phyloP scores from a whole-genome alignment of 2,113 vertebrate species.

The Cyrtonyx montezumae region DNA sequence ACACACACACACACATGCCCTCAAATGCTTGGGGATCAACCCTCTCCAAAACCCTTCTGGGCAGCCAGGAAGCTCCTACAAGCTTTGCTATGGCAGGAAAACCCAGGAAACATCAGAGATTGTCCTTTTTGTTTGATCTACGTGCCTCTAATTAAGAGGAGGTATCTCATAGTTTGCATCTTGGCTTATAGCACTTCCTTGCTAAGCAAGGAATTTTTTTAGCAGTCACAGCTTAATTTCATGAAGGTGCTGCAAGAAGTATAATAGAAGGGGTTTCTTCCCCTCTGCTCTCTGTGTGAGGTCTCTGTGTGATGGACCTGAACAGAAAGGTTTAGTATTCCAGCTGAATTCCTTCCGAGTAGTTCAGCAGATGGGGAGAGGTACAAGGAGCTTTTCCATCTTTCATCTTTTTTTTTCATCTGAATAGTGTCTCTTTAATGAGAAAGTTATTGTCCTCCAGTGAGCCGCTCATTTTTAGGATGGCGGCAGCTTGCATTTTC shows the following conservation, averaged over 20 bases:
- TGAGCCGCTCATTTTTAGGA: background rate
- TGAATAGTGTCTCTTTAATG: background rate
- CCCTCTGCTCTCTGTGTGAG: slow-evolving; percentile 20
- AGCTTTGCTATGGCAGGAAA: background rate
- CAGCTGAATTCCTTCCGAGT: slow-evolving; percentile 6
- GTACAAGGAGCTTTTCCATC: background rate
- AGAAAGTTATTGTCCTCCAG: background rate
- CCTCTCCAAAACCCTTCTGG: background rate
- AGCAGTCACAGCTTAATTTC: background rate
- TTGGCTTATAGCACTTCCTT: background rate
- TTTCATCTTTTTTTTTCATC: slow-evolving; percentile 16
- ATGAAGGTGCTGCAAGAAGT: background rate
- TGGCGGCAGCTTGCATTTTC: slow-evolving; percentile 3
- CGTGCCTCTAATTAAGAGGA: background rate
- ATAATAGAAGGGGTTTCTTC: background rate
- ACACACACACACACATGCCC: fast-evolving
- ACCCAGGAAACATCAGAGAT: background rate
- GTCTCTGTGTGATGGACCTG: background rate
- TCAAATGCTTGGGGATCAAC: background rate
- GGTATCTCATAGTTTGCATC: background rate
- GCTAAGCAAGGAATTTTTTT: background rate
- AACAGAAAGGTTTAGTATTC: background rate
- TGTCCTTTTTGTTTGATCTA: background rate
- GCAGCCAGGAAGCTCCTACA: background rate
- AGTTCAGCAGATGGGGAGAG: background rate